A percentile compares a stretch with the other conserved stretches of the same genome.
Conservation (phyloP, 2,113 vertebrate genomes). For the Lutjanus erythropterus region DNA sequence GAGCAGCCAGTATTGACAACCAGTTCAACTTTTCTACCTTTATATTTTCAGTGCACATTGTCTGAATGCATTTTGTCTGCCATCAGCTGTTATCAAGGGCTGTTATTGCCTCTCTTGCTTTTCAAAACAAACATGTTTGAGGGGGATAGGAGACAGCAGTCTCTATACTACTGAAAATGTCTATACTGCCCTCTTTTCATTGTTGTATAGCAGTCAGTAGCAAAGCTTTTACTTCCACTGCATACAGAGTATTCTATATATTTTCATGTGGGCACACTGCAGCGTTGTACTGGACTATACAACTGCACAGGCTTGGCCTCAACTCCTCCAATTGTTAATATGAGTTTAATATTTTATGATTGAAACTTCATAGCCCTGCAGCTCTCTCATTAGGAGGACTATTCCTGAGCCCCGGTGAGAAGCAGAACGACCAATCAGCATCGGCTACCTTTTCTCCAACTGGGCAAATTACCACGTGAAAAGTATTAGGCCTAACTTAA, state of each 20-base stretch:
- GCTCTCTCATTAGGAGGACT: constrained; percentile 50
- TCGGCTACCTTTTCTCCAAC: constrained; percentile 42
- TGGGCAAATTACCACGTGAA: constrained; percentile 73
- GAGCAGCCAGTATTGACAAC: background rate
- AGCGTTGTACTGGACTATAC: background rate
- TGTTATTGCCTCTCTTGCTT: background rate
- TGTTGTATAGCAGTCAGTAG: background rate
- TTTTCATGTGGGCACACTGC: background rate
- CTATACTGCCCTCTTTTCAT: background rate
- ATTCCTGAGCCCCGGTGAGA: constrained; percentile 33
- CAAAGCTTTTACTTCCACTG: background rate
- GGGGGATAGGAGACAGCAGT: background rate
- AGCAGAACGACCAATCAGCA: constrained; percentile 46
- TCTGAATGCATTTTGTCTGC: constrained; percentile 19
- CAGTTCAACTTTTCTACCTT: background rate
- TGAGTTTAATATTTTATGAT: constrained; percentile 60
- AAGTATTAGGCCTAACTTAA: constrained; percentile 63
- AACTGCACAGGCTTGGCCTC: background rate
- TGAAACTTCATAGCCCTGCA: constrained; percentile 33
- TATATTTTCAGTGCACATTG: constrained; percentile 7
- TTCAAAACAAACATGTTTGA: constrained; percentile 31
- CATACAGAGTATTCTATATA: background rate
- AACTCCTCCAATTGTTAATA: constrained; percentile 31
- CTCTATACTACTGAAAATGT: background rate
- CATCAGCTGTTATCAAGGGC: constrained; percentile 1